Percentiles rank a stretch among this genome's conserved stretches.
phyloP scores from a whole-genome alignment of 2,888 invertebrate genomes.

The Pyrocoelia pectoralis region DNA sequence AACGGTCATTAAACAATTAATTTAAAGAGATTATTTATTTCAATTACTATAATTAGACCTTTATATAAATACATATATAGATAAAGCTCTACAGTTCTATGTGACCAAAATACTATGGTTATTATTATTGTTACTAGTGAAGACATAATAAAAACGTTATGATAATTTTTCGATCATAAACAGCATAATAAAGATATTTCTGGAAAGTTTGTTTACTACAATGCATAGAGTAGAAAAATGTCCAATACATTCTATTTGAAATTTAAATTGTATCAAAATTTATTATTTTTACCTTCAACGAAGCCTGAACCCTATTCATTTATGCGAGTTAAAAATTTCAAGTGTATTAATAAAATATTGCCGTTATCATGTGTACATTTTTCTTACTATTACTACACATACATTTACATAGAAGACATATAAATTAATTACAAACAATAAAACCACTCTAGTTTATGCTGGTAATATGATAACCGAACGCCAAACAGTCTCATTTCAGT shows the following conservation, averaged over 20 bases:
- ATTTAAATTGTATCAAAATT: constrained; percentile 31
- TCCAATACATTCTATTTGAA: constrained; percentile 23
- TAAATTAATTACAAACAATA: constrained; percentile 52
- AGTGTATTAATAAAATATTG: constrained; percentile 21
- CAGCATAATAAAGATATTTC: constrained; percentile 27
- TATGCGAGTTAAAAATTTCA: constrained; percentile 17
- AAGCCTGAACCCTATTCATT: constrained; percentile 4
- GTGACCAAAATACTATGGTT: not conserved
- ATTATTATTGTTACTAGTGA: constrained; percentile 14
- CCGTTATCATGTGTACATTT: constrained; percentile 9
- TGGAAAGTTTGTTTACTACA: constrained; percentile 31
- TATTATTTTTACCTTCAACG: constrained; percentile 32
- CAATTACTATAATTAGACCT: constrained; percentile 10
- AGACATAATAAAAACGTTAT: constrained; percentile 30
- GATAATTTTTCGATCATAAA: constrained; percentile 26
- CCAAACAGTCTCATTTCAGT: constrained; percentile 10
- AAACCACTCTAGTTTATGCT: constrained; percentile 35
- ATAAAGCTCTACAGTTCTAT: not conserved
- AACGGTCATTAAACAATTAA: constrained; percentile 24
- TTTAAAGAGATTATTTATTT: constrained; percentile 18
- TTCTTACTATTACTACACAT: constrained; percentile 15
- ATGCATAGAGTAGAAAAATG: not conserved
- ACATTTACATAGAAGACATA: constrained; percentile 50
- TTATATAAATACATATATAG: not conserved
- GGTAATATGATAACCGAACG: constrained; percentile 11